Conservation (phyloP, 2,113 vertebrate species). For the Xenotilapia flavipinnis region DNA sequence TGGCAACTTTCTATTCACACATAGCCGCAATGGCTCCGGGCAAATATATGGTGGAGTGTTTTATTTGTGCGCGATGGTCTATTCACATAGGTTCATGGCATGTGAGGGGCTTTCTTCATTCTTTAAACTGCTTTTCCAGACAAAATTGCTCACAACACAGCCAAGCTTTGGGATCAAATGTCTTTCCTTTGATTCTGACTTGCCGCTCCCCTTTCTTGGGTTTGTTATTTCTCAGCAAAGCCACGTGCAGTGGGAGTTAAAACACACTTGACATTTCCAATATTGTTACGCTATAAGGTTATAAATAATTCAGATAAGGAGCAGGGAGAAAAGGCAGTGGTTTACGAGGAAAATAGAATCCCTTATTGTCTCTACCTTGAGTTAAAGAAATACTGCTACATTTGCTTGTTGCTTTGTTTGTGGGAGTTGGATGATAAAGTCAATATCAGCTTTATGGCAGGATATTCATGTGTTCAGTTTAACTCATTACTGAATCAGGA, state of each 20-base stretch:
- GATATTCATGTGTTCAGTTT: not conserved
- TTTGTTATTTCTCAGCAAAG: conserved; percentile 26
- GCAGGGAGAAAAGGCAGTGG: not conserved
- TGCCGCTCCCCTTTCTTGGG: not conserved
- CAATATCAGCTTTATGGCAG: not conserved
- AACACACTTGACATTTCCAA: conserved; percentile 55
- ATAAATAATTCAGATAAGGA: conserved; percentile 62
- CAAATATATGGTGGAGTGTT: not conserved
- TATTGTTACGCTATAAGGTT: conserved; percentile 33
- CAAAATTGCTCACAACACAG: not conserved
- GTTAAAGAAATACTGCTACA: not conserved
- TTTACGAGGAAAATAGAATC: not conserved
- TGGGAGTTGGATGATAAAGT: not conserved
- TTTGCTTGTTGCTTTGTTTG: not conserved
- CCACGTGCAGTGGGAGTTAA: conserved; percentile 36
- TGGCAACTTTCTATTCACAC: not conserved
- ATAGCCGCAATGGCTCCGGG: not conserved
- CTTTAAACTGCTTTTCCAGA: not conserved
- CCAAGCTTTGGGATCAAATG: not conserved
- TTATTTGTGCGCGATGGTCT: not conserved
- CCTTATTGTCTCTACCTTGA: not conserved
- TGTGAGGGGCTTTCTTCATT: not conserved
- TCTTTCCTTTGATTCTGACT: not conserved
- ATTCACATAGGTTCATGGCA: not conserved
- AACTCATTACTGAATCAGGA: not conserved